Percentiles rank a stretch among this genome's conserved stretches.
These are phyloP conservation scores for Myotis lucifugus DNA, from an alignment of 2,113 vertebrate genomes.

Conservation along the genomic window DNA sequence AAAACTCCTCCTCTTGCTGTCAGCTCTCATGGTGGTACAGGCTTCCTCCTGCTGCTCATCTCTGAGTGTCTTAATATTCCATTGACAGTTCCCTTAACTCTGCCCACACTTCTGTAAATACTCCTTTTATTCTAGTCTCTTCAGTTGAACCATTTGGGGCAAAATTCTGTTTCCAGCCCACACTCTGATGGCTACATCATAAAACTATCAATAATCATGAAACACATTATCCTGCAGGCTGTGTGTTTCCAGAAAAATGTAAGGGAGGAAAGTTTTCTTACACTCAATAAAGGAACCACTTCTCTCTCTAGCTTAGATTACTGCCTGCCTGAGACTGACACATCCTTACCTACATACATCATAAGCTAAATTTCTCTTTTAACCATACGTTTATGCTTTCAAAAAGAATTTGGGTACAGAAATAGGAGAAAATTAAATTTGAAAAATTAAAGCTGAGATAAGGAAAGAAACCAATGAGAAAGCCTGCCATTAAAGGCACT, in stretches of 20 bases:
- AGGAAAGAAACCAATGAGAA: neutral
- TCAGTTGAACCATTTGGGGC: neutral
- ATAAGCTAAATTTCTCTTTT: neutral
- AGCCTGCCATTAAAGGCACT: neutral
- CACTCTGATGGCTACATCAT: neutral
- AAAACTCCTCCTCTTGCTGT: fast-evolving
- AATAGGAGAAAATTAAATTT: neutral
- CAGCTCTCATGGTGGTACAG: too few species aligned
- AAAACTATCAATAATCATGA: neutral
- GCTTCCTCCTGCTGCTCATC: neutral
- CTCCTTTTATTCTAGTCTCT: neutral
- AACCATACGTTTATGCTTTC: neutral
- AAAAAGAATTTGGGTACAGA: neutral
- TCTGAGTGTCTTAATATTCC: neutral
- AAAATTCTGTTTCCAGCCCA: neutral
- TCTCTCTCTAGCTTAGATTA: neutral
- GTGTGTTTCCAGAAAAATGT: neutral
- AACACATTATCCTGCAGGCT: neutral
- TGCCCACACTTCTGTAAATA: neutral
- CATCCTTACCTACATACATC: neutral
- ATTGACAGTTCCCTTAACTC: neutral
- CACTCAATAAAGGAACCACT: neutral
- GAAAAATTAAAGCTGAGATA: slow-evolving; percentile 7
- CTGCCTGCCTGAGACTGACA: fast-evolving
- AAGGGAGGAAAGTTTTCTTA: neutral